These are phyloP conservation scores for Aphelocoma coerulescens DNA, from an alignment of 2,113 vertebrate genomes.

Conservation along the genomic window DNA sequence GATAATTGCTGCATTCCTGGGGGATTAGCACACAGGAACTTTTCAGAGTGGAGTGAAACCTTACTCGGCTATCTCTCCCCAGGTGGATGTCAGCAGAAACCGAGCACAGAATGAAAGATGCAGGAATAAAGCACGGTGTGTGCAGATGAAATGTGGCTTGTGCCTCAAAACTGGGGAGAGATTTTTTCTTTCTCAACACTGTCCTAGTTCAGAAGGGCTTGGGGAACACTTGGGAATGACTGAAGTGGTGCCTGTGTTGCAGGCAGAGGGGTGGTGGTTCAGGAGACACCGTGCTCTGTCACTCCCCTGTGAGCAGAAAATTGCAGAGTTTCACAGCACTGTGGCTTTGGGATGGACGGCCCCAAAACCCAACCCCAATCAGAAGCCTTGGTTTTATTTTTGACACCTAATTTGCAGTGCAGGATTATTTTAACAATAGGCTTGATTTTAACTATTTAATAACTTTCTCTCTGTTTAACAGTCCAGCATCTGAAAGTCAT, in stretches of 20 bases:
- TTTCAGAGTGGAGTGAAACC: neutral
- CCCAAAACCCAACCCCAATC: neutral
- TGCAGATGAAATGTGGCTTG: neutral
- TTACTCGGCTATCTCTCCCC: neutral
- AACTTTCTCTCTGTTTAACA: neutral
- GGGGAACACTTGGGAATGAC: neutral
- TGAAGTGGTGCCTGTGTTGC: neutral
- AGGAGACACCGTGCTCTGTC: neutral
- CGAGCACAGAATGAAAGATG: neutral
- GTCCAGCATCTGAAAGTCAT: neutral
- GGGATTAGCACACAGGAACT: neutral
- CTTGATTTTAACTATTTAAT: neutral
- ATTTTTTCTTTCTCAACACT: neutral
- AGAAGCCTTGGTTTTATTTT: neutral
- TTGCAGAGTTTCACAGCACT: neutral
- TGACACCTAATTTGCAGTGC: neutral
- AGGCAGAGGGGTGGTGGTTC: neutral
- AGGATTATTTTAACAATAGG: neutral
- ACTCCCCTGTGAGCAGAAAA: neutral
- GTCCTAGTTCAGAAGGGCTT: neutral
- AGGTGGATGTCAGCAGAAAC: neutral
- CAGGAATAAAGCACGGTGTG: neutral
- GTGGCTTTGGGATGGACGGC: neutral
- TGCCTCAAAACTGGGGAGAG: neutral
- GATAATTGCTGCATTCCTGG: conserved; percentile 36